phyloP scores from a whole-genome alignment of 2,797 vertebrate species.

The Chaunax sp. region DNA sequence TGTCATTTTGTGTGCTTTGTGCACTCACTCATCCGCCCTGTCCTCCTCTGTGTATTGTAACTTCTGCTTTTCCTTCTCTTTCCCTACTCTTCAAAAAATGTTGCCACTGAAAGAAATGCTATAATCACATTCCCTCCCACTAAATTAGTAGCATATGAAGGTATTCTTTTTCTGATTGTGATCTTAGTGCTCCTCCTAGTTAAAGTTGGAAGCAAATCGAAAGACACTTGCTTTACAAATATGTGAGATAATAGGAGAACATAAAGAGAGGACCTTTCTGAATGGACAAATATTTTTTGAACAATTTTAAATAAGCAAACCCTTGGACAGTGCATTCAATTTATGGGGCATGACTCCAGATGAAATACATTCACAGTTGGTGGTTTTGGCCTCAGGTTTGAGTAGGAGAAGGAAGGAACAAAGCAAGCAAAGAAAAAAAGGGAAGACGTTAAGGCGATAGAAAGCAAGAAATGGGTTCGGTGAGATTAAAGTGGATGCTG shows the following conservation, averaged over 20 bases:
- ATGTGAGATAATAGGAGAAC: not conserved
- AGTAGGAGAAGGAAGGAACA: conserved; percentile 5
- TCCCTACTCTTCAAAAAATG: too few relatives aligned
- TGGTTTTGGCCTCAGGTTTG: conserved; percentile 4
- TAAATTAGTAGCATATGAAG: too few relatives aligned
- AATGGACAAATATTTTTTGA: not conserved
- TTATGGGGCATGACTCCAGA: not conserved
- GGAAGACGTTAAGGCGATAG: not conserved
- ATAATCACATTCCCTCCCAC: too few relatives aligned
- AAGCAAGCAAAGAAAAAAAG: not conserved
- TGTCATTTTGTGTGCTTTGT: not conserved
- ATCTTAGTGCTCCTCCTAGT: too few relatives aligned
- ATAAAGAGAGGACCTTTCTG: not conserved
- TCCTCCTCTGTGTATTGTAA: not conserved
- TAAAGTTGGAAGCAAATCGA: too few relatives aligned
- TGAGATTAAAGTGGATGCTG: conserved; percentile 29
- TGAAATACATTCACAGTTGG: not conserved
- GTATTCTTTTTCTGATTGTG: too few relatives aligned
- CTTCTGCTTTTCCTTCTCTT: too few relatives aligned
- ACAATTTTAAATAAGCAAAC: not conserved
- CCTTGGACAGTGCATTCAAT: not conserved
- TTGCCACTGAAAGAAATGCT: too few relatives aligned
- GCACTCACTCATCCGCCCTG: not conserved
- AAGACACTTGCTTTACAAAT: not conserved
- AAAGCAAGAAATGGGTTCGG: not conserved